Conservation (phyloP, 2,113 vertebrate genomes). For the Malurus melanocephalus region DNA sequence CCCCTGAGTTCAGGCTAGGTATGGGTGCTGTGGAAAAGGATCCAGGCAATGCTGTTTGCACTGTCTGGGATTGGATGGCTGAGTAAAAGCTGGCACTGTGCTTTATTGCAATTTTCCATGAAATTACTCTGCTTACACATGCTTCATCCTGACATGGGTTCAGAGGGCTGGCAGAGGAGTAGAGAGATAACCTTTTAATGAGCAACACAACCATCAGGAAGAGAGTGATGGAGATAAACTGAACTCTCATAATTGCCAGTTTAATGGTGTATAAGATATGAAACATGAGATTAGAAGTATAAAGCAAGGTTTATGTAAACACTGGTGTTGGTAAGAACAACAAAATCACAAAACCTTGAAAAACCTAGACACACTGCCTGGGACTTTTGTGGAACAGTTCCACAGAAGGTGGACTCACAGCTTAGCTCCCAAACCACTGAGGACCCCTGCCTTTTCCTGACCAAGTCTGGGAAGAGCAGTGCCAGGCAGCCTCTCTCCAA, state of each 20-base stretch:
- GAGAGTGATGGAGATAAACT: neutral
- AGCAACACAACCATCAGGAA: neutral
- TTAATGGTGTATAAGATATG: neutral
- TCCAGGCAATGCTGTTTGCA: neutral
- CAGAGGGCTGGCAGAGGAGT: neutral
- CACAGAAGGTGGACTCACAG: neutral
- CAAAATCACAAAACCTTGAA: neutral
- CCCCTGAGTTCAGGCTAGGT: neutral
- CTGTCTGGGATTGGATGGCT: neutral
- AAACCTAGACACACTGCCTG: fast-evolving
- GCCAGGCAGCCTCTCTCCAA: neutral
- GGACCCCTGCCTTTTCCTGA: too few species aligned
- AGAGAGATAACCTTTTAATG: neutral
- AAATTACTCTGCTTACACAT: neutral
- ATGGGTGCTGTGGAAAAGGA: neutral
- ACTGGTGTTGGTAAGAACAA: neutral
- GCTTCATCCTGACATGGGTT: neutral
- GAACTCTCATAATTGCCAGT: neutral
- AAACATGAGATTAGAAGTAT: neutral
- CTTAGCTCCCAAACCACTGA: neutral
- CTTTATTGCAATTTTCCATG: neutral
- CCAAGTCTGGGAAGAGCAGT: fast-evolving
- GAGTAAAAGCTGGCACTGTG: fast-evolving
- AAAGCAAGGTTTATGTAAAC: neutral
- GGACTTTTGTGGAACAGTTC: neutral